Evolutionary conservation across 1,140 invertebrate species (phyloP), one percentile per base, ranked within the genome.

Genomic region (Ericerus pela): DNA sequence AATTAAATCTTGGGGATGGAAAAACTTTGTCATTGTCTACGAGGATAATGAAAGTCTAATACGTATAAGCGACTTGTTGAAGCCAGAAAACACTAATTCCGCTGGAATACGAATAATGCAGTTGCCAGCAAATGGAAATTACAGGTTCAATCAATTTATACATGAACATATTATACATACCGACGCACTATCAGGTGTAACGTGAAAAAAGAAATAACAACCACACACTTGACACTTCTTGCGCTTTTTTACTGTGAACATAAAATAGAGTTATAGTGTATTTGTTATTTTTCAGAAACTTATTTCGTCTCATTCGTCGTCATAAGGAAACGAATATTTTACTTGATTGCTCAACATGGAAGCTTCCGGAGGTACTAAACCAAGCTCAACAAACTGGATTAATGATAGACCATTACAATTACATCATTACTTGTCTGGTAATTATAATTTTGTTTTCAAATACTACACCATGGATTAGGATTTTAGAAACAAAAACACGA

Each of bases 11-110:
- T 91, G 85, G 80, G 82, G 84, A 20, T 96, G 92, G 92, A 88
- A 85, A 69, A 84, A 81, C 22, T 96, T 96, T 67, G 92, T 90
- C 12, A 91, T 96, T 60, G 84, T 96, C 55, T 96, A 95, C 68
- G 91, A 96, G 70, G 89, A 87, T 72, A 92, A 93, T 68, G 90
- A 95, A 65, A 88, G 91, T 38, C 72, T 97, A 56, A 84, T 95
- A 22, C 77, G 90, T 53, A 74, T 97, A 8, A 92, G 96, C 69
- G 88, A 93, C 67, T 74, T 97, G 33, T 74, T 97, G 10, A 94
- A 94, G 72, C 84, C 87, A 10, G 84, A 92, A 60, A 83, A 85
- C 53, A 82, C 85, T 14, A 53, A 24, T 8, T 18, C 22, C 4
- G 16, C 41, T 3, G 26, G 26, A 8, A 24, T 47, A 4, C 22